Base-by-base conservation (phyloP, 2,797 vertebrate species). In the Acomys russatus region DNA sequence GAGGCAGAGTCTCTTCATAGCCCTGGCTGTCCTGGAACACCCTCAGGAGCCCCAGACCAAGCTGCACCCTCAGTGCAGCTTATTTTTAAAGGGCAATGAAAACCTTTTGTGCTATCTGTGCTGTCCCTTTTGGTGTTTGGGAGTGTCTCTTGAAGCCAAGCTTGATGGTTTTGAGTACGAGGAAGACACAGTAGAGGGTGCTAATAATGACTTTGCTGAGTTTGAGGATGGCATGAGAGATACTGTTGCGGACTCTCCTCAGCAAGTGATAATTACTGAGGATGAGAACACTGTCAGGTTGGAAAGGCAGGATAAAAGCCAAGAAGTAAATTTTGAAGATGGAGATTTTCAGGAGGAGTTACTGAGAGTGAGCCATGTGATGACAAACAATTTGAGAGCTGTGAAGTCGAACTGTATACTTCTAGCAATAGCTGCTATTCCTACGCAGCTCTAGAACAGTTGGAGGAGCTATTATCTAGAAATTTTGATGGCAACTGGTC, bases 401-500 rank as follows among this genome's bases (percentile, higher is more conserved):
- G 99, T 82, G 99, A 99, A 97, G 99, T 99, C 95, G 99, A 99
- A 96, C 98, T 98, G 92, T 98, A 99, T 92, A 96, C 98, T 96
- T 98, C 98, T 14, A 98, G 98, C 98, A 99, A 99, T 99, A 97
- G 99, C 99, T 97, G 99, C 99, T 38, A 99, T 99, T 49, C 99
- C 99, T 95, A 98, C 99, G 92, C 99, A 99, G 97, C 99, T 99
- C 87, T 99, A 99, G 91, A 99, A 99, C 98, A 99, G 99, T 97
- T 99, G 99, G 99, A 99, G 99, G 98, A 99, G 99, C 98, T 99
- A 99, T 59, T 99, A 99, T 98, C 99, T 99, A 99, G 99, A 99
- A 98, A 99, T 99, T 97, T 98, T 99, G 96, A 99, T 99, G 99
- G 99, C 99, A 35, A 99, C 99, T 0, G 99, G 99, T 51, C 99